Evolutionary conservation across 2,888 invertebrate genomes (phyloP).

Genomic region (Sturmia bella): DNA sequence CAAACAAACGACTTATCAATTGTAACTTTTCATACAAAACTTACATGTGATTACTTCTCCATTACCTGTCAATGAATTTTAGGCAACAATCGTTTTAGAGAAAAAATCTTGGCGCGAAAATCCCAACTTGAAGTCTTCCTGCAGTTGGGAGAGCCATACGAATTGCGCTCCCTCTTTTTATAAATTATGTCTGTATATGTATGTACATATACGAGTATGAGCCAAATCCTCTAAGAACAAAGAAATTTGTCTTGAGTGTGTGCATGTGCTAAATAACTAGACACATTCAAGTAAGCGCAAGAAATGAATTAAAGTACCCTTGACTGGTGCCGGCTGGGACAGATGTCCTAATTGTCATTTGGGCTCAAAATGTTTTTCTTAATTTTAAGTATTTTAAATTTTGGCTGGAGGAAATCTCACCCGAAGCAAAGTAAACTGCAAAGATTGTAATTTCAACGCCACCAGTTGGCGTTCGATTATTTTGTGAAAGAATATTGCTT

Average conservation of each 20-base stretch:
- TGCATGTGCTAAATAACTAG: slow-evolving; percentile 10
- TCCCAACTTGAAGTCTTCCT: slow-evolving; percentile 32
- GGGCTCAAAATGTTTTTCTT: background rate
- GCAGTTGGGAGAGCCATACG: slow-evolving; percentile 27
- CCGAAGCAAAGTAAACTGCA: too few species aligned
- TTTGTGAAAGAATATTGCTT: too few species aligned
- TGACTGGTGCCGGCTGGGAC: slow-evolving; percentile 57
- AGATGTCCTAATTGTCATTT: slow-evolving; percentile 62
- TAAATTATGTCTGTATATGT: slow-evolving; percentile 15
- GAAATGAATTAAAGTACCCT: slow-evolving; percentile 37
- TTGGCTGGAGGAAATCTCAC: too few species aligned
- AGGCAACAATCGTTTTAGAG: background rate
- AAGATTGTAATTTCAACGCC: too few species aligned
- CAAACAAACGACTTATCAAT: slow-evolving; percentile 40
- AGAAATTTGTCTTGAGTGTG: slow-evolving; percentile 42
- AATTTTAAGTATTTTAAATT: background rate
- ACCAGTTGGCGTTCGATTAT: too few species aligned
- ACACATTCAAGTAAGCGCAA: background rate
- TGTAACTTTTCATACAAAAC: slow-evolving; percentile 10
- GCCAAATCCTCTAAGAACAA: slow-evolving; percentile 31
- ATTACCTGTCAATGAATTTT: too few species aligned
- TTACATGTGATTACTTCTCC: too few species aligned
- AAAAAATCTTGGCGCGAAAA: slow-evolving; percentile 60
- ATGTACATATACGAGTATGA: background rate
- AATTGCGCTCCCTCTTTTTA: slow-evolving; percentile 24